phyloP scores from a whole-genome alignment of 2,888 invertebrate genomes.

The Heliconius hortense region DNA sequence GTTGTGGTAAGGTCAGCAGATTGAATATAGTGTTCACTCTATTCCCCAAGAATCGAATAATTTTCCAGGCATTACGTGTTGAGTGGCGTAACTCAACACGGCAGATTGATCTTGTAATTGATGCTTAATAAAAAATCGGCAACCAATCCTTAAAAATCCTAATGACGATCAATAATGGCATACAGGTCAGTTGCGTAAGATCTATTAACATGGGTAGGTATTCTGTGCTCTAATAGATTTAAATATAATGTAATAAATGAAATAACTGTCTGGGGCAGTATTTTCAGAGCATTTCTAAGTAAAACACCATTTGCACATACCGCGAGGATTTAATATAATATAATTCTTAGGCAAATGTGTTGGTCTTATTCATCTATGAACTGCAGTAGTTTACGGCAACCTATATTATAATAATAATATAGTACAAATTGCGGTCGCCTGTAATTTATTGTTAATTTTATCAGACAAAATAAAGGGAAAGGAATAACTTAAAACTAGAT shows the following conservation, averaged over 20 bases:
- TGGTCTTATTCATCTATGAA: neutral
- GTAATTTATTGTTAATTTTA: no score
- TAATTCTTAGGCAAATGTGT: neutral
- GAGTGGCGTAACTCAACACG: neutral
- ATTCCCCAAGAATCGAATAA: neutral
- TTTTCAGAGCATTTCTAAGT: neutral
- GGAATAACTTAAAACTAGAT: no score
- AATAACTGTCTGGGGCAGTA: conserved; percentile 18
- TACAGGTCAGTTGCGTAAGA: conserved; percentile 28
- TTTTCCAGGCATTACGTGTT: neutral
- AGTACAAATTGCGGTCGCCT: no score
- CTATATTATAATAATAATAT: no score
- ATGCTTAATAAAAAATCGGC: no score
- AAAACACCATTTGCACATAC: conserved; percentile 4
- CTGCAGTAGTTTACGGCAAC: neutral
- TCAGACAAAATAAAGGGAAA: no score
- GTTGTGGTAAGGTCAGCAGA: no score
- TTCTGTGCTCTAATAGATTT: conserved; percentile 19
- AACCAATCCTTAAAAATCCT: neutral
- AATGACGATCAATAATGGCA: conserved; percentile 11
- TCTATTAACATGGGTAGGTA: neutral
- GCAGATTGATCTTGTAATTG: neutral
- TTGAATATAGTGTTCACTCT: neutral
- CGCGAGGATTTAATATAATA: neutral
- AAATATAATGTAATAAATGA: conserved; percentile 17